phyloP scores from a whole-genome alignment of 2,888 invertebrate genomes.

The Spicauda simplicius region DNA sequence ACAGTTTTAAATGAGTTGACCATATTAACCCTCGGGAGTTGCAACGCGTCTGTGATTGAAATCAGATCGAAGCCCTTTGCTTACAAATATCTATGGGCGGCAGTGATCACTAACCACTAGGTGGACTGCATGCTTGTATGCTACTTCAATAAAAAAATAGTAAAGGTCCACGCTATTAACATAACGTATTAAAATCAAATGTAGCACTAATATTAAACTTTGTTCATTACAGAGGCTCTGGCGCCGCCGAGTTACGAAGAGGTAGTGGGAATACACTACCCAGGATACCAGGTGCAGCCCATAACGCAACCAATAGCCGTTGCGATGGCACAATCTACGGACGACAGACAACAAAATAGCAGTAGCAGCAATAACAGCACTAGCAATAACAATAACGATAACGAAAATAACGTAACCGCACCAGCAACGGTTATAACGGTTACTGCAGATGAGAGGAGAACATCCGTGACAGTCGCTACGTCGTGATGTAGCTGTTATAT shows the following conservation, averaged over 20 bases:
- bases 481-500: conserved; percentile 47
- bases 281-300: conserved; percentile 64
- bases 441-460: conserved; percentile 50
- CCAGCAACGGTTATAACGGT: conserved; percentile 53
- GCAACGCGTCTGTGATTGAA: too few relatives aligned
- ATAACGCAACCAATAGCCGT: conserved; percentile 68
- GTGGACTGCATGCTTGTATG: too few relatives aligned
- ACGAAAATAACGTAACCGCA: conserved; percentile 18
- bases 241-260: conserved; percentile 81
- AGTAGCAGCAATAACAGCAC: conserved; percentile 36
- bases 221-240: conserved; percentile 70
- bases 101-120: too few relatives aligned
- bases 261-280: conserved; percentile 76
- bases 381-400: too few relatives aligned
- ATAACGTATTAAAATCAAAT: too few relatives aligned
- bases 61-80: too few relatives aligned
- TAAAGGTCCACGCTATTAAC: too few relatives aligned
- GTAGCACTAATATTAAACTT: neutral
- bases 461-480: conserved; percentile 50
- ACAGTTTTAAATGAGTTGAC: too few relatives aligned
- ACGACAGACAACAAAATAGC: conserved; percentile 32
- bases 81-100: too few relatives aligned
- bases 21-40: too few relatives aligned
- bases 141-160: too few relatives aligned
- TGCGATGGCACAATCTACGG: conserved; percentile 59